phyloP scores from a whole-genome alignment of 37 sponge, comb jelly and placozoan genomes.

The Theonella swinhoei region DNA sequence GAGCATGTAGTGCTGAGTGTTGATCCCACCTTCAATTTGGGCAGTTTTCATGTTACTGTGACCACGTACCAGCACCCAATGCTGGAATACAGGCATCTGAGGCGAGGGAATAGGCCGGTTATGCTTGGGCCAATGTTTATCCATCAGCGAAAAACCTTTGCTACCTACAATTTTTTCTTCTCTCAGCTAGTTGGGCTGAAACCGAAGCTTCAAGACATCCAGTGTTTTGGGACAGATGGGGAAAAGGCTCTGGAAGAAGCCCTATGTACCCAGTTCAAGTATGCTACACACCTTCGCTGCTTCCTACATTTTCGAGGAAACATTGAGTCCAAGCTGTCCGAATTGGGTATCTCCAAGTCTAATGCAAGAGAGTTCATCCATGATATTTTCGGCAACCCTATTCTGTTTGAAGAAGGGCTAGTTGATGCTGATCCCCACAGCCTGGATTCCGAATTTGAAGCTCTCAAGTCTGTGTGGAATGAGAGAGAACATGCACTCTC shows the following conservation, averaged over 20 bases:
- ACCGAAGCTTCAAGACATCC: conserved; percentile 8
- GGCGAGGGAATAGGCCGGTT: too few relatives aligned
- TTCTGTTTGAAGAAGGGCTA: conserved; percentile 20
- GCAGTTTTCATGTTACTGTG: conserved; percentile 38
- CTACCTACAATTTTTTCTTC: conserved; percentile 25
- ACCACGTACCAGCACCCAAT: conserved; percentile 21
- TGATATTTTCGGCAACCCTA: conserved; percentile 21
- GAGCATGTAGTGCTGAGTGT: conserved; percentile 8
- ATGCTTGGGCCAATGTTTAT: too few relatives aligned
- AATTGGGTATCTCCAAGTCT: conserved; percentile 16
- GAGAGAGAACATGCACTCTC: conserved; percentile 10
- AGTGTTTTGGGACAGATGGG: too few relatives aligned
- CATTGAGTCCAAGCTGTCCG: conserved; percentile 12
- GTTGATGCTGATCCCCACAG: conserved; percentile 23
- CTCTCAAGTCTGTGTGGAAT: conserved; percentile 17
- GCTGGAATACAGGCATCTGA: too few relatives aligned
- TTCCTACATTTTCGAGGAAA: conserved; percentile 36
- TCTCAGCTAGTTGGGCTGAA: conserved; percentile 11
- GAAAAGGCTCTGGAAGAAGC: conserved; percentile 6
- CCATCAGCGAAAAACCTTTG: conserved; percentile 29
- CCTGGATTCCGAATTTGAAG: conserved; percentile 29
- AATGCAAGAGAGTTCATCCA: conserved; percentile 18
- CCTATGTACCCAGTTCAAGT: not conserved
- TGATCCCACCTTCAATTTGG: conserved; percentile 47
- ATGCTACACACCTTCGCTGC: conserved; percentile 15